phyloP scores from a whole-genome alignment of 2,797 vertebrate genomes.

The Anniella stebbinsi region DNA sequence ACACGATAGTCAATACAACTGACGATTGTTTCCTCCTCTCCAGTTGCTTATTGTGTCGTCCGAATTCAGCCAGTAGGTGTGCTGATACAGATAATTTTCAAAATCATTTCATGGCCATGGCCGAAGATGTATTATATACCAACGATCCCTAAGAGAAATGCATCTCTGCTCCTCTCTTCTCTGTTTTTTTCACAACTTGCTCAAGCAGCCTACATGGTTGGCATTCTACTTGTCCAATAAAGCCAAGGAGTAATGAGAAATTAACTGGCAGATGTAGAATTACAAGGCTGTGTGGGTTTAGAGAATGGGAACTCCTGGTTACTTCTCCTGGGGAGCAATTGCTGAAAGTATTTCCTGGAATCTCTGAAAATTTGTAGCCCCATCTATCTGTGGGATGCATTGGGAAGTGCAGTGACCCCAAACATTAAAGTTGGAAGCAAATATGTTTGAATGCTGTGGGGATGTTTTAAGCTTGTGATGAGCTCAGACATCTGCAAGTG shows the following conservation, averaged over 20 bases:
- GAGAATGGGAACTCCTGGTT: constrained; percentile 19
- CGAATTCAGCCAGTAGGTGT: too few species aligned
- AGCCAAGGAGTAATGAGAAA: constrained; percentile 13
- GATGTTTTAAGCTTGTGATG: constrained; percentile 17
- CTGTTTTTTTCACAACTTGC: neutral
- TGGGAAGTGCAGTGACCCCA: constrained; percentile 16
- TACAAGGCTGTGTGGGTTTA: constrained; percentile 1
- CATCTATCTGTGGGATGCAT: neutral
- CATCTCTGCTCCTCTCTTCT: neutral
- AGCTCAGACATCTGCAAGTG: constrained; percentile 31
- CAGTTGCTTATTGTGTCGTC: too few species aligned
- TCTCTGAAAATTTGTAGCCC: neutral
- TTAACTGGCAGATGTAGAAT: constrained; percentile 23
- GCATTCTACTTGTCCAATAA: constrained; percentile 4
- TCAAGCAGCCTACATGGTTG: neutral
- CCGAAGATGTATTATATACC: neutral
- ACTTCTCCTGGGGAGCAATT: constrained; percentile 4
- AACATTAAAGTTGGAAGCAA: neutral
- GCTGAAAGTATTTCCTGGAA: constrained; percentile 1
- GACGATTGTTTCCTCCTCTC: too few species aligned
- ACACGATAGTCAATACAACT: too few species aligned
- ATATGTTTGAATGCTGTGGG: neutral
- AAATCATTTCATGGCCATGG: neutral
- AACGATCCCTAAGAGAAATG: neutral
- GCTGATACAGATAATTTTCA: neutral